Percentiles rank a stretch among this genome's conserved stretches.
phyloP scores from a whole-genome alignment of 2,113 vertebrate genomes.

The Rhipidura dahli region DNA sequence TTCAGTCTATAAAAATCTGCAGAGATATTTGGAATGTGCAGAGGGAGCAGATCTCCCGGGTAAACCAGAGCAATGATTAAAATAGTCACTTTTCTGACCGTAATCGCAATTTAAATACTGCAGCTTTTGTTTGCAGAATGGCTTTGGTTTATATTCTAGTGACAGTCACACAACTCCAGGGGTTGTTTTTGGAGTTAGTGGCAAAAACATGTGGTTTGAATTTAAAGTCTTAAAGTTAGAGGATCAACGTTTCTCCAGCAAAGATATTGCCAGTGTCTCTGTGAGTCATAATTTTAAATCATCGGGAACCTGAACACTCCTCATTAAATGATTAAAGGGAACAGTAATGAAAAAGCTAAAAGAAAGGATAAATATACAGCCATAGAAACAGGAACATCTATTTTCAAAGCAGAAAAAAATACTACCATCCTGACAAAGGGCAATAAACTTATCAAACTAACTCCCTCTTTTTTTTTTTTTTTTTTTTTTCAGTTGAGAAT shows the following conservation, averaged over 20 bases:
- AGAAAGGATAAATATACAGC: slow-evolving; percentile 31
- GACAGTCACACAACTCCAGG: slow-evolving; percentile 48
- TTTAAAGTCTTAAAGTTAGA: slow-evolving; percentile 52
- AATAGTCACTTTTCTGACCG: slow-evolving; percentile 50
- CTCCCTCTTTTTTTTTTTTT: not conserved
- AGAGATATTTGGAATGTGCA: slow-evolving; percentile 67
- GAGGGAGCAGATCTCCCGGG: slow-evolving; percentile 51
- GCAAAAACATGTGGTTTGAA: slow-evolving; percentile 62
- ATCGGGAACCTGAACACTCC: slow-evolving; percentile 33
- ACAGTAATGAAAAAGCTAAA: slow-evolving; percentile 39
- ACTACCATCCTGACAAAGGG: slow-evolving; percentile 53
- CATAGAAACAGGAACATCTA: slow-evolving; percentile 14
- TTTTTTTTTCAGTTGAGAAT: not conserved
- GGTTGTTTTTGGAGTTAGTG: slow-evolving; percentile 16
- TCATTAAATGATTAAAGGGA: slow-evolving; percentile 61
- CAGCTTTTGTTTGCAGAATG: slow-evolving; percentile 45
- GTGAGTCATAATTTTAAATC: slow-evolving; percentile 42
- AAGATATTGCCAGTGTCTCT: slow-evolving; percentile 50
- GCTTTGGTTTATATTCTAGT: slow-evolving; percentile 55
- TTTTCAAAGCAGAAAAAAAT: slow-evolving; percentile 55
- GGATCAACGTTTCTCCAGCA: slow-evolving; percentile 13
- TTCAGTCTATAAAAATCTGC: slow-evolving; percentile 68
- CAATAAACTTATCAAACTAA: slow-evolving; percentile 61
- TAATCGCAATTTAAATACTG: slow-evolving; percentile 52
- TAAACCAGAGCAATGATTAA: slow-evolving; percentile 57